Base-by-base conservation (phyloP, 2,797 vertebrate genomes). In the Danio choprae region DNA sequence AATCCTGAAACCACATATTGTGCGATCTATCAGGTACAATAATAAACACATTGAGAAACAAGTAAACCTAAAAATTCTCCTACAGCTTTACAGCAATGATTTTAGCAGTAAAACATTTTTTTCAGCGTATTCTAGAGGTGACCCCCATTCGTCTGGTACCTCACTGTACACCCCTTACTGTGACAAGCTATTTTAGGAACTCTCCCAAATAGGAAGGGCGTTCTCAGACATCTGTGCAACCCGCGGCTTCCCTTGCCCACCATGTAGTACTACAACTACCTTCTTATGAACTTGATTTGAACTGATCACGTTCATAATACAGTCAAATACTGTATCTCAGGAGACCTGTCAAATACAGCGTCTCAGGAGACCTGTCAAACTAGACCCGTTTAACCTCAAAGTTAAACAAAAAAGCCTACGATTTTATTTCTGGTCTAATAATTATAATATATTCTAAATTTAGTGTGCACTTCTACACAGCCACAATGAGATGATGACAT, bases 111-210 rank as follows among this genome's bases (percentile, higher is more conserved):
- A 69, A 20, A 50, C 1, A 51, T 8, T 22, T 8, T 72, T 16
- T 69, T 48, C 29, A 77, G 16, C 29, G 40, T 67, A 67, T 74
- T 82, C 43, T 74, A 55, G 22, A 6, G 64, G 84, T 85, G 79
- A 72, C 83, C 53, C 82, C 78, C 53, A 87, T 11, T 15, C 13
- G 10, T 65, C 36, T 50, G 3, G 41, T 68, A 55, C 55, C n/a
- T 63, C 11, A 58, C 44, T 16, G 60, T n/a, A 46, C 6, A 53
- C 63, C 79, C 18, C 38, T 76, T 74, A 60, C 72, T 46, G 73
- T 20, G 53, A 60, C 18, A n/a, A 81, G 88, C 92, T 94, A 94
- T 94, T 94, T 94, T 92, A 88, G 81, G 92, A 88, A 76, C 85
- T 83, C 83, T 85, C 88, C 83, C 83, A 86, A 85, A 71, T 87